A percentile compares a stretch with the other conserved stretches of the same genome.
Conservation (phyloP, 2,797 vertebrate species). For the Eulemur rubriventer region DNA sequence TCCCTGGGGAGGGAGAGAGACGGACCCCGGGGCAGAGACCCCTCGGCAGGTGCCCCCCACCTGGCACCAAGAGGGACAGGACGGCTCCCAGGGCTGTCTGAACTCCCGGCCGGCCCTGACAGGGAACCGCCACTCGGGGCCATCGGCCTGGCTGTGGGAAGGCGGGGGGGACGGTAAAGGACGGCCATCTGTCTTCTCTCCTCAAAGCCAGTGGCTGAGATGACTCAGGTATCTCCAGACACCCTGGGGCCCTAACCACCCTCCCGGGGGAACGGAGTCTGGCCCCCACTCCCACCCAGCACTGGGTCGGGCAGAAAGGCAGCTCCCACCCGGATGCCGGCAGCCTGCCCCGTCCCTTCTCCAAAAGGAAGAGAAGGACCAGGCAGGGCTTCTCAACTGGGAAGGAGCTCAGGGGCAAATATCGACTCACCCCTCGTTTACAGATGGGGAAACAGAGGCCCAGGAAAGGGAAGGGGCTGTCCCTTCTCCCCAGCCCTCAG, state of each 20-base stretch:
- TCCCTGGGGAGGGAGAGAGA: neutral
- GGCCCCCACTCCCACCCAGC: neutral
- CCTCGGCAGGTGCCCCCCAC: neutral
- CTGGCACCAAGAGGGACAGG: neutral
- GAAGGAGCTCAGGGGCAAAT: neutral
- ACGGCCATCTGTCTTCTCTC: neutral
- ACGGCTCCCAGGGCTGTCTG: neutral
- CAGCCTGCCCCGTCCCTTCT: neutral
- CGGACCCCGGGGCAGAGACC: neutral
- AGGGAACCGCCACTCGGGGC: neutral
- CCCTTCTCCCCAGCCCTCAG: no score
- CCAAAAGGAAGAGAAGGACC: neutral
- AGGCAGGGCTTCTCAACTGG: neutral
- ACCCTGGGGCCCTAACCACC: neutral
- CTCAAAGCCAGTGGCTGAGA: neutral
- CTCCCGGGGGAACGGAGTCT: neutral
- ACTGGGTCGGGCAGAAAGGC: neutral
- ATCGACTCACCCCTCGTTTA: neutral
- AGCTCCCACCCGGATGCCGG: neutral
- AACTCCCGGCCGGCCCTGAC: neutral
- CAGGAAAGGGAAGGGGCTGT: neutral
- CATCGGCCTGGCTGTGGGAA: accelerated
- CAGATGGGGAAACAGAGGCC: neutral
- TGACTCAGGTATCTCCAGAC: neutral
- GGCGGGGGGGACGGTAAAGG: no score